Percentiles rank a stretch among this genome's conserved stretches.
Evolutionary conservation across 1,140 invertebrate species (phyloP).

Genomic region (Saccostrea cuccullata): DNA sequence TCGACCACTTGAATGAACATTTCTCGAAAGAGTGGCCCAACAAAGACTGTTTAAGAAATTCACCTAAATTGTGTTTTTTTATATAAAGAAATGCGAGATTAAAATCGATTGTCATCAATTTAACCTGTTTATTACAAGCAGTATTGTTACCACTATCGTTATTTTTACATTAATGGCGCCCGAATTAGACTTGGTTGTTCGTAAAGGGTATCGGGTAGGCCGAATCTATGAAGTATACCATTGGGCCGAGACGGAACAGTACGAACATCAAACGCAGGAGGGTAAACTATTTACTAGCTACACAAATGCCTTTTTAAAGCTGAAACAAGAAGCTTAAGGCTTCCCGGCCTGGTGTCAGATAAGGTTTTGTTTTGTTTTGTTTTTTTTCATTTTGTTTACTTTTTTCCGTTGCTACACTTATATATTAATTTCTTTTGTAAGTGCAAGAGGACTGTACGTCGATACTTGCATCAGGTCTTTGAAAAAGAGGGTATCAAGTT

Average conservation of each 20-base stretch:
- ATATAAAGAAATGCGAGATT: neutral
- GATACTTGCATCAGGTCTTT: neutral
- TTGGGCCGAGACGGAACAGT: slow-evolving; percentile 49
- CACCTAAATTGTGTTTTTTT: too few species aligned
- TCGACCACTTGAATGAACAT: too few species aligned
- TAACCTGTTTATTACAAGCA: too few species aligned
- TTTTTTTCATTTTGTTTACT: too few species aligned
- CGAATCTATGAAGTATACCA: slow-evolving; percentile 51
- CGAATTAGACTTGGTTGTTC: slow-evolving; percentile 31
- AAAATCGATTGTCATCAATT: neutral
- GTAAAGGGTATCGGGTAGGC: slow-evolving; percentile 43
- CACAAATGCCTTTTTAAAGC: slow-evolving; percentile 61
- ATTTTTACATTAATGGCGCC: slow-evolving; percentile 20
- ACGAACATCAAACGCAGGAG: slow-evolving; percentile 42
- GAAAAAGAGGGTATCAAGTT: too few species aligned
- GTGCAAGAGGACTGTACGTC: too few species aligned
- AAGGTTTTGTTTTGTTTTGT: neutral
- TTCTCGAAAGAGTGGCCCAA: too few species aligned
- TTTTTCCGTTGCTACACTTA: too few species aligned
- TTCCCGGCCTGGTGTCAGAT: slow-evolving; percentile 54
- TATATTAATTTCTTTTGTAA: too few species aligned
- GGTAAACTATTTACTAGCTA: slow-evolving; percentile 58
- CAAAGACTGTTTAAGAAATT: too few species aligned
- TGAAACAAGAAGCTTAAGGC: slow-evolving; percentile 63
- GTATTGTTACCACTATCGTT: neutral